These are phyloP conservation scores for Oreortyx pictus DNA, from an alignment of 2,797 vertebrate genomes.

Conservation along the genomic window DNA sequence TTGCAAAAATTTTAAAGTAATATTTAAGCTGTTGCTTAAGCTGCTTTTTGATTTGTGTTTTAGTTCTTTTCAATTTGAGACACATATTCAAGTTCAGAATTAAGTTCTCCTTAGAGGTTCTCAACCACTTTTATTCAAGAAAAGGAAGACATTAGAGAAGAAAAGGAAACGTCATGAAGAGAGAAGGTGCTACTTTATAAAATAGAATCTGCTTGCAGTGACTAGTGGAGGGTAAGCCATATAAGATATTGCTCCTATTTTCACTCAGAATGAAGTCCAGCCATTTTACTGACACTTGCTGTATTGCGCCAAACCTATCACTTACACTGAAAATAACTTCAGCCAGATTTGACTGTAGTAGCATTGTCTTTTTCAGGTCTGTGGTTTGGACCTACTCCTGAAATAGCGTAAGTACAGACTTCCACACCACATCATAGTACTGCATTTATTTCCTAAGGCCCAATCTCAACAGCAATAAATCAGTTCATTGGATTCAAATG, in stretches of 20 bases:
- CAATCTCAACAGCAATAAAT: constrained; percentile 59
- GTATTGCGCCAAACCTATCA: constrained; percentile 31
- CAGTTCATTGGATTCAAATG: constrained; percentile 26
- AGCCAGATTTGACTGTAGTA: constrained; percentile 60
- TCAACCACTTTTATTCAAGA: background rate
- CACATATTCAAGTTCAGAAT: background rate
- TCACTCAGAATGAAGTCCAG: constrained; percentile 32
- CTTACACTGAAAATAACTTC: constrained; percentile 52
- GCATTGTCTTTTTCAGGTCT: constrained; percentile 64
- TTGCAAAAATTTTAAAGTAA: background rate
- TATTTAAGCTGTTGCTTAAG: background rate
- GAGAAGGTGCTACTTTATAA: constrained; percentile 17
- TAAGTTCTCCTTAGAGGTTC: background rate
- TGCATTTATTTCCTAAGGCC: constrained; percentile 60
- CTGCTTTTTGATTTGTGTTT: background rate
- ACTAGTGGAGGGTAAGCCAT: constrained; percentile 4
- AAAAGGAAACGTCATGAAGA: constrained; percentile 41
- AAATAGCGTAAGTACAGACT: constrained; percentile 45
- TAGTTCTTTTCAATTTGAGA: background rate
- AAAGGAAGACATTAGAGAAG: constrained; percentile 23
- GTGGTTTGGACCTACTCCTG: constrained; percentile 69
- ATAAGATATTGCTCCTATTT: constrained; percentile 44
- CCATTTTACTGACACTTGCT: constrained; percentile 13
- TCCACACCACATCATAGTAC: constrained; percentile 66
- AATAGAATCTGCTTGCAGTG: constrained; percentile 26